These are phyloP conservation scores for Brevimyrus niger DNA, from an alignment of 2,113 vertebrate species.

Conservation along the genomic window DNA sequence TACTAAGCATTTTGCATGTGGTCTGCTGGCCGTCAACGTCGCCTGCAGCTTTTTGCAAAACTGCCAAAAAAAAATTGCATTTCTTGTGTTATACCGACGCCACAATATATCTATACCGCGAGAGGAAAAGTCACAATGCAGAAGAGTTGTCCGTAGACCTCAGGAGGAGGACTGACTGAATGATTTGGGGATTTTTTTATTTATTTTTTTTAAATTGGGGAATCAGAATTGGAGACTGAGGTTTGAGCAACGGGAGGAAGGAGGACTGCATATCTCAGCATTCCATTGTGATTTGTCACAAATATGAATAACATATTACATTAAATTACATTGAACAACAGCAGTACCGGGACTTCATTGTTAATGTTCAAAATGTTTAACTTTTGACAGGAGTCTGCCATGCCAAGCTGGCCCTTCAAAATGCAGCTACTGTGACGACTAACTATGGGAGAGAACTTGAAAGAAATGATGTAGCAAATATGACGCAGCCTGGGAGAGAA, in stretches of 20 bases:
- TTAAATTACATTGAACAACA: too few species aligned
- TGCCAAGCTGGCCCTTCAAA: not conserved
- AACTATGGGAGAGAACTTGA: not conserved
- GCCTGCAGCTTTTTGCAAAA: too few species aligned
- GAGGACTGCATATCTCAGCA: not conserved
- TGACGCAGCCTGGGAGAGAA: not conserved
- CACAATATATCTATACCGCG: too few species aligned
- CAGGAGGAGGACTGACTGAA: not conserved
- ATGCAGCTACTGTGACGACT: not conserved
- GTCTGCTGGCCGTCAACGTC: not conserved
- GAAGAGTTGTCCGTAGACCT: not conserved
- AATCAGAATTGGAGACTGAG: too few species aligned
- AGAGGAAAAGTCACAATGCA: too few species aligned
- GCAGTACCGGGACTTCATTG: too few species aligned
- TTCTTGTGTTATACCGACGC: not conserved
- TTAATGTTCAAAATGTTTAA: too few species aligned
- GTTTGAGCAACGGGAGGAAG: too few species aligned
- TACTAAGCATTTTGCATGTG: not conserved
- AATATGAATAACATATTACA: not conserved
- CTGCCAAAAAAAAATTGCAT: too few species aligned
- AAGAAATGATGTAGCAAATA: not conserved
- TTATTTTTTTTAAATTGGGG: too few species aligned
- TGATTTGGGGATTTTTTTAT: not conserved
- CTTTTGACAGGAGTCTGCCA: too few species aligned
- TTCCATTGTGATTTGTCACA: not conserved